Evolutionary conservation across 2,888 invertebrate genomes (phyloP).

Genomic region (Papilio protenor): DNA sequence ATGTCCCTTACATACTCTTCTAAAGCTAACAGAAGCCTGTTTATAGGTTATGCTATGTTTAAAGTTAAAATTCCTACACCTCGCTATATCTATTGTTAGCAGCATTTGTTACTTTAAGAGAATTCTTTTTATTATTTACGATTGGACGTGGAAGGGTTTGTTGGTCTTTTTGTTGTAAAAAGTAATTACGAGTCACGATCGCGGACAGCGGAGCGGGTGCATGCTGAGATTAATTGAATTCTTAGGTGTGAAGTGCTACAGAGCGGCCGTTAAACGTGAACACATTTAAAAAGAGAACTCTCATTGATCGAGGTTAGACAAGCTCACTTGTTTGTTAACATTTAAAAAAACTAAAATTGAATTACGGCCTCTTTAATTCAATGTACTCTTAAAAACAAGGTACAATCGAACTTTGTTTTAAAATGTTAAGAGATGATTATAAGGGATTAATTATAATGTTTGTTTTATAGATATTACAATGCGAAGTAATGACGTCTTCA

Average conservation of each 20-base stretch:
- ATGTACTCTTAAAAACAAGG: neutral
- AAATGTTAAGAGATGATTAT: no score
- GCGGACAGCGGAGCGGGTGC: conserved; percentile 68
- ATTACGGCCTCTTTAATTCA: conserved; percentile 5
- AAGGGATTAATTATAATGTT: neutral
- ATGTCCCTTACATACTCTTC: neutral
- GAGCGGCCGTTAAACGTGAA: conserved; percentile 34
- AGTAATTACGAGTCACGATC: conserved; percentile 80
- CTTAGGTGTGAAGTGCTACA: conserved; percentile 76
- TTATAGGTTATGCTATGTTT: neutral
- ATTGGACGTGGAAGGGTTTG: conserved; percentile 47
- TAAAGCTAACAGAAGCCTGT: neutral
- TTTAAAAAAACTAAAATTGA: conserved; percentile 11
- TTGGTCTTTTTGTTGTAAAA: conserved; percentile 69
- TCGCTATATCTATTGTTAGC: conserved; percentile 63
- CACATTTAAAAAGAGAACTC: conserved; percentile 33
- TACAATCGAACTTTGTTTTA: no score
- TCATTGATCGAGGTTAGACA: conserved; percentile 28
- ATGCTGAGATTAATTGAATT: conserved; percentile 80
- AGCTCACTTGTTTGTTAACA: conserved; percentile 30
- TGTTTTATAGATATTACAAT: neutral
- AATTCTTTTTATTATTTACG: conserved; percentile 56
- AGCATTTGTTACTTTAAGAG: conserved; percentile 62
- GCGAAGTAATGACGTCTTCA: neutral
- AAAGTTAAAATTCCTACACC: neutral